Percentiles rank a stretch among this genome's conserved stretches.
phyloP scores from a whole-genome alignment of 2,888 invertebrate genomes.

The Drosophila atripex region DNA sequence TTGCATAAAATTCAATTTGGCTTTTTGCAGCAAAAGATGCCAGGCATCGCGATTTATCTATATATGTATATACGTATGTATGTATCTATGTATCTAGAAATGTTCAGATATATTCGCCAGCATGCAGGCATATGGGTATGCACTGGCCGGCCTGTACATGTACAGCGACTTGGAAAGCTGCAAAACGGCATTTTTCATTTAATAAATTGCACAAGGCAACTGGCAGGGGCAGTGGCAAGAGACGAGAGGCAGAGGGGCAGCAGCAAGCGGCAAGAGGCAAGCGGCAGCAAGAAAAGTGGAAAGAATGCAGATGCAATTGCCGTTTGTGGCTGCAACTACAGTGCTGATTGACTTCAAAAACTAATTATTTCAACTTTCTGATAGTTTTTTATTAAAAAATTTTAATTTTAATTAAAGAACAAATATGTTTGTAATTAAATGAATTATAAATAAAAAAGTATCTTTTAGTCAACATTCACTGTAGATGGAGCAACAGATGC shows the following conservation, averaged over 20 bases:
- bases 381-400: background rate
- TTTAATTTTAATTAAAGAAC: no score
- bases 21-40: slow-evolving; percentile 64
- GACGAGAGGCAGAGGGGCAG: slow-evolving; percentile 23
- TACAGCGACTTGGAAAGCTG: slow-evolving; percentile 79
- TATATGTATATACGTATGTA: slow-evolving; percentile 2
- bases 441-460: background rate
- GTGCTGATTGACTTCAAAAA: slow-evolving; percentile 32
- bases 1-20: slow-evolving; percentile 79
- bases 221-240: slow-evolving; percentile 44
- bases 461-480: slow-evolving; percentile 40
- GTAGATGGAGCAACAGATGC: slow-evolving; percentile 55
- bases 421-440: no score
- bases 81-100: slow-evolving; percentile 6
- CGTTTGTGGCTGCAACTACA: slow-evolving; percentile 43
- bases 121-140: no score
- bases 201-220: slow-evolving; percentile 79
- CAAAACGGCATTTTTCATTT: slow-evolving; percentile 80
- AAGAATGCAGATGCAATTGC: slow-evolving; percentile 60
- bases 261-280: slow-evolving; percentile 31
- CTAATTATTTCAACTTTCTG: background rate
- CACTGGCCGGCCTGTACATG: slow-evolving; percentile 24
- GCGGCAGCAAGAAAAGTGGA: slow-evolving; percentile 46
- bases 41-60: slow-evolving; percentile 1
- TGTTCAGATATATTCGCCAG: background rate